phyloP scores from a whole-genome alignment of 2,113 vertebrate species.

The Malurus alboscapulatus region DNA sequence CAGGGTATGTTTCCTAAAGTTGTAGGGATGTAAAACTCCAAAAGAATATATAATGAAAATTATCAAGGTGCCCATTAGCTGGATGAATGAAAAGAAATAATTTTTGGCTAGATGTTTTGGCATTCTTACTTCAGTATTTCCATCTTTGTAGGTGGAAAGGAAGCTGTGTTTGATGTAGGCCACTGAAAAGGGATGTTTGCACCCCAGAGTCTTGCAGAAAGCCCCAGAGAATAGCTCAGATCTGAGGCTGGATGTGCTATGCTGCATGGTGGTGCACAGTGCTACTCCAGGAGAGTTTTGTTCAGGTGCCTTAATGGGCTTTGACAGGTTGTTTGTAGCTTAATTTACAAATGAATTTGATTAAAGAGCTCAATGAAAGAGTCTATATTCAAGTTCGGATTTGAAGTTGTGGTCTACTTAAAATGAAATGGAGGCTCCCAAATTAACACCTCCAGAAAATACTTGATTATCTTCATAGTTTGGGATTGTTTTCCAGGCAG shows the following conservation, averaged over 20 bases:
- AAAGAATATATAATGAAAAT: neutral
- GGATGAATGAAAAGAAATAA: neutral
- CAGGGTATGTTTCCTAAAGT: neutral
- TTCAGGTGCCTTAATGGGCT: neutral
- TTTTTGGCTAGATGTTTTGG: neutral
- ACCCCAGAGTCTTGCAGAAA: neutral
- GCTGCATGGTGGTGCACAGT: neutral
- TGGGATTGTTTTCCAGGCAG: neutral
- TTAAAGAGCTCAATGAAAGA: slow-evolving; percentile 17
- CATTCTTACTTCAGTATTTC: neutral
- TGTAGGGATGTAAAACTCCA: neutral
- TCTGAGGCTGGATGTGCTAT: neutral
- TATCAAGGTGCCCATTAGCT: neutral
- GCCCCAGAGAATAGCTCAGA: neutral
- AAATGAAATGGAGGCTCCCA: neutral
- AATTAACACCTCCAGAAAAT: slow-evolving; percentile 10
- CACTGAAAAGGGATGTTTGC: neutral
- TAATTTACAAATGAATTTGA: slow-evolving; percentile 14
- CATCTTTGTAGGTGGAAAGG: neutral
- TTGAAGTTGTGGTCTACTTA: neutral
- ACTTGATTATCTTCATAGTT: neutral
- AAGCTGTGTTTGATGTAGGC: neutral
- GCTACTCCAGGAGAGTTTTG: neutral
- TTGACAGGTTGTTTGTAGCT: slow-evolving; percentile 20
- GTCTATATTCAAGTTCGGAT: neutral